Evolutionary conservation across 2,113 vertebrate species (phyloP), one percentile per base, ranked within the genome.

Genomic region (Halichoerus grypus): DNA sequence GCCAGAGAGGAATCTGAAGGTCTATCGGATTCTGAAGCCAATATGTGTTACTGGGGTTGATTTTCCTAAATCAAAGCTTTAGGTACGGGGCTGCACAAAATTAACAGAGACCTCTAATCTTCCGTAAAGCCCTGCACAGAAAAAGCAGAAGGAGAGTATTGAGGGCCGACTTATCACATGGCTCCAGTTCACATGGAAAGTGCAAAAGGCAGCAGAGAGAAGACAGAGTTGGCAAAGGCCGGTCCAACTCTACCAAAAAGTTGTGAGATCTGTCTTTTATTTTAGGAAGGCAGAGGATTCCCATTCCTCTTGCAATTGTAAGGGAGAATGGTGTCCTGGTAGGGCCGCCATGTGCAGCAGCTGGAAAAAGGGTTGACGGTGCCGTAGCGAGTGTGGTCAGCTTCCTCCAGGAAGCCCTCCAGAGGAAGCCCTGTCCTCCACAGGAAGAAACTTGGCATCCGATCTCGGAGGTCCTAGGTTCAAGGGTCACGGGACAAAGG

Each of bases 1-100:
- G 71, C 19, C 90, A 83, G 84, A 65, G 76, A 26, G 9, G 28
- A 76, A 71, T 72, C 16, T 83, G 81, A 91, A 79, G 26, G 6
- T 42, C 49, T 79, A 19, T 93, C 79, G 95, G 72, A 93, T 67
- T 84, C 57, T 95, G 69, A 87, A 87, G n/a, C 33, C 57, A 79
- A 33, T 49, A 77, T 61, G 88, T 61, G 24, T 46, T 16, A 53
- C 46, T 28, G 15, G 36, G n/a, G 57, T 9, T 81, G 31, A 85
- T 61, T 86, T 81, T 57, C 42, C 59, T 71, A 55, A 81, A 61
- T 55, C 55, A 42, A 91, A 91, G 49, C 24, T 85, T 76, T 84
- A 57, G 51, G 61, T 91, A 46, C 0, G 5, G 67, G 46, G 1
- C 22, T 72, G 57, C 19, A 59, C 10, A 63, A 89, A 82, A 80